Conservation (phyloP, 2,888 invertebrate genomes). For the Apomyelois bistriatella region DNA sequence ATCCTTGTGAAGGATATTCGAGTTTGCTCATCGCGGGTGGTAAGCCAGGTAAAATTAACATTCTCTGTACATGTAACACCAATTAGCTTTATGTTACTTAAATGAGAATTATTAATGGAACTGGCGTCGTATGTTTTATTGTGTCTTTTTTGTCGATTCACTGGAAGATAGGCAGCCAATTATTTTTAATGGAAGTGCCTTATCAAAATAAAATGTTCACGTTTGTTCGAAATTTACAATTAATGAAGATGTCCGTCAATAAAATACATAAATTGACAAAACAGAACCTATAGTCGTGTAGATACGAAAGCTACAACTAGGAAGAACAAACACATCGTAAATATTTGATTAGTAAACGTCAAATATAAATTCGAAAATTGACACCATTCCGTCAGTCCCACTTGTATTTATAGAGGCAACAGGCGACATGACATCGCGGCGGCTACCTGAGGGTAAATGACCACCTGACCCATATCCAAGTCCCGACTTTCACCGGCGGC, state of each 20-base stretch:
- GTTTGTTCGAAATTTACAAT: no score
- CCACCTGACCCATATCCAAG: slow-evolving; percentile 74
- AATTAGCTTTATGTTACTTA: not conserved
- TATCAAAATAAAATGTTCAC: no score
- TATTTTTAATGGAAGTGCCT: no score
- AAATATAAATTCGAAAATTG: slow-evolving; percentile 28
- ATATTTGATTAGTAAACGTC: slow-evolving; percentile 3
- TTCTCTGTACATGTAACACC: not conserved
- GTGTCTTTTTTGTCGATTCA: no score
- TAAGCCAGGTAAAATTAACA: not conserved
- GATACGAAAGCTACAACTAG: not conserved
- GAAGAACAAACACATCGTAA: slow-evolving; percentile 1
- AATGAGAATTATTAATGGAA: not conserved
- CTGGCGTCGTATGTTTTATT: not conserved
- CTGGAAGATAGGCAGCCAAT: no score
- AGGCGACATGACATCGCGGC: slow-evolving; percentile 42
- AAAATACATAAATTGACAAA: no score
- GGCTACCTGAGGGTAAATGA: slow-evolving; percentile 72
- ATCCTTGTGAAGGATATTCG: not conserved
- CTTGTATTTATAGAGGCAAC: slow-evolving; percentile 30
- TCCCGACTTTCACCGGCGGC: slow-evolving; percentile 72
- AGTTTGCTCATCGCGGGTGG: slow-evolving; percentile 4
- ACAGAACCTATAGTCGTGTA: no score
- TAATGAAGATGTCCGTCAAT: no score
- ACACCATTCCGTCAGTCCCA: slow-evolving; percentile 38